phyloP scores from a whole-genome alignment of 2,113 vertebrate species.

The Crotalus viridis region DNA sequence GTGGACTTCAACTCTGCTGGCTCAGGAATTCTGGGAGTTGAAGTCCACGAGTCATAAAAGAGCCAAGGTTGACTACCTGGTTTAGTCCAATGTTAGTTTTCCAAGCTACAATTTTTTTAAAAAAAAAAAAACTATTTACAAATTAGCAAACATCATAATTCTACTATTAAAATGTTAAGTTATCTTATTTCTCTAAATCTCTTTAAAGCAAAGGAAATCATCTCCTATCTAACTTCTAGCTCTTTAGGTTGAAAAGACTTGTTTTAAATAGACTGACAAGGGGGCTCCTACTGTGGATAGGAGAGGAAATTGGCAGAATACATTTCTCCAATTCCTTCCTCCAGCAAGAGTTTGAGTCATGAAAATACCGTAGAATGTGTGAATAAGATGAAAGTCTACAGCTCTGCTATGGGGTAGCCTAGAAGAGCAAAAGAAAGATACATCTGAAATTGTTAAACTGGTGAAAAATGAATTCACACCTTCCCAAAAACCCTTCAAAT shows the following conservation, averaged over 20 bases:
- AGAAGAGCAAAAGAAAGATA: conserved; percentile 30
- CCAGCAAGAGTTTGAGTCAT: background rate
- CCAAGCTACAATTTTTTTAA: background rate
- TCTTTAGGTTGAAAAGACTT: background rate
- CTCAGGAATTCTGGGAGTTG: no score
- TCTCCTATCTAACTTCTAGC: background rate
- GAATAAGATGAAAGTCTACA: background rate
- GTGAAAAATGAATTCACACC: conserved; percentile 23
- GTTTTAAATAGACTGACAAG: background rate
- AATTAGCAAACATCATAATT: background rate
- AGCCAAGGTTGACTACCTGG: no score
- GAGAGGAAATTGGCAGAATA: background rate
- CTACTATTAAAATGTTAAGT: background rate
- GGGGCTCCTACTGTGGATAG: background rate
- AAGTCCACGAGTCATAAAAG: no score
- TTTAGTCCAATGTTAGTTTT: background rate
- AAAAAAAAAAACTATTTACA: background rate
- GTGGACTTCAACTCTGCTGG: no score
- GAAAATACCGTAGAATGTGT: background rate
- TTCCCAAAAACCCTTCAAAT: conserved; percentile 28
- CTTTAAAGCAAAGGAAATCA: background rate
- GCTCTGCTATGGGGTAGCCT: background rate
- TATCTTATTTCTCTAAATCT: background rate
- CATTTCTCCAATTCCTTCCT: background rate
- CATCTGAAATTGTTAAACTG: conserved; percentile 9